Evolutionary conservation across 2,888 invertebrate species (phyloP).

Genomic region (Chrysina gloriosa): DNA sequence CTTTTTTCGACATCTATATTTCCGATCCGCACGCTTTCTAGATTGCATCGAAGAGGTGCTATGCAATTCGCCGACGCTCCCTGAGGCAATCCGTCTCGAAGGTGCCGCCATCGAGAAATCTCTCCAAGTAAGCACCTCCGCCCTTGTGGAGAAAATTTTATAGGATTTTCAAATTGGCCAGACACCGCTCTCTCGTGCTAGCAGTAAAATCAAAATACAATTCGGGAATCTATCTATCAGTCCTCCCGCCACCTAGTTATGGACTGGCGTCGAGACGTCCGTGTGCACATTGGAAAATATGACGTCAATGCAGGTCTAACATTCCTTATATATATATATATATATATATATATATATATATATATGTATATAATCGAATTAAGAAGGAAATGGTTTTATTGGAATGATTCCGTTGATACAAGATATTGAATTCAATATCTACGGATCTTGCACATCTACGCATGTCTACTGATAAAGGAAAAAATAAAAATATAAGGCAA

Average conservation of each 20-base stretch:
- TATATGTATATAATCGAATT: too few relatives aligned
- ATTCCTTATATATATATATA: too few relatives aligned
- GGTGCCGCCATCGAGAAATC: not conserved
- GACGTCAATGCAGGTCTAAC: too few relatives aligned
- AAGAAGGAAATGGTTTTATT: too few relatives aligned
- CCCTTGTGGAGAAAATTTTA: constrained; percentile 2
- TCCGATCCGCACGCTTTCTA: not conserved
- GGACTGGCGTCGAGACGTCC: not conserved
- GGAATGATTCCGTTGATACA: too few relatives aligned
- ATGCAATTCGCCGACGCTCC: constrained; percentile 28
- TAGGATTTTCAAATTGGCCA: constrained; percentile 33
- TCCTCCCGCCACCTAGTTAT: not conserved
- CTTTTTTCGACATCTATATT: not conserved
- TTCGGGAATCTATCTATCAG: not conserved
- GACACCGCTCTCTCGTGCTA: constrained; percentile 2
- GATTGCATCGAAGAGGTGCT: constrained; percentile 4
- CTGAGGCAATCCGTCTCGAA: constrained; percentile 24
- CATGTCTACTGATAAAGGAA: too few relatives aligned
- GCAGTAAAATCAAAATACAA: constrained; percentile 10
- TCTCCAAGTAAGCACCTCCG: not conserved
- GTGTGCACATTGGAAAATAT: too few relatives aligned
- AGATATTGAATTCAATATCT: too few relatives aligned
- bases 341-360: too few relatives aligned
- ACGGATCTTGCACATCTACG: too few relatives aligned
- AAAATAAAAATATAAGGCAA: too few relatives aligned